These are phyloP conservation scores for Microtus pennsylvanicus DNA, from an alignment of 2,113 vertebrate genomes.

Conservation along the genomic window DNA sequence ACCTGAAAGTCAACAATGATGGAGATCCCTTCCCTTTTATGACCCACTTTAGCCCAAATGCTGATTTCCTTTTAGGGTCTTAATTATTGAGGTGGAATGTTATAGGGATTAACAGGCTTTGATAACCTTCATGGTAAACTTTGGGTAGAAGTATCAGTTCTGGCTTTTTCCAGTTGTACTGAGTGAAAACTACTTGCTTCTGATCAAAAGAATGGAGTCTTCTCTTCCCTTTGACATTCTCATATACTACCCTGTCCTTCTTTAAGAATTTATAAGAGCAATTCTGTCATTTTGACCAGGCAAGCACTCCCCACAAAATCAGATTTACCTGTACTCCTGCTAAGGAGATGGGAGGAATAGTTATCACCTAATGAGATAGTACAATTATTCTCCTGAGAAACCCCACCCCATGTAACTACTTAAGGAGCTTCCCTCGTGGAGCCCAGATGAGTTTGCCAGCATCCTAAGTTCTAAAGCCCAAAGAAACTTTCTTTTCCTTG, in stretches of 20 bases:
- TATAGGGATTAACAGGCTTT: neutral
- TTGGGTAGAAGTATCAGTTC: neutral
- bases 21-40: neutral
- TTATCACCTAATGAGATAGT: neutral
- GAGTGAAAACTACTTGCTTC: neutral
- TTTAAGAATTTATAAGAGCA: too few species aligned
- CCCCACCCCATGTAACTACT: neutral
- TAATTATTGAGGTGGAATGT: neutral
- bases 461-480: neutral
- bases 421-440: neutral
- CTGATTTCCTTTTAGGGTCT: neutral
- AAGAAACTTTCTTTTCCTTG: neutral
- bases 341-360: too few species aligned
- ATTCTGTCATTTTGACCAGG: neutral
- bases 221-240: neutral
- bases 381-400: neutral
- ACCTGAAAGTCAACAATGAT: neutral
- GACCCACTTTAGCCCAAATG: neutral
- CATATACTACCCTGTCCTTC: neutral
- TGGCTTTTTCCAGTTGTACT: neutral
- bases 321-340: neutral
- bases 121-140: neutral
- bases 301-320: neutral
- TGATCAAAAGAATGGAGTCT: neutral
- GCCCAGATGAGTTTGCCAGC: neutral